Evolutionary conservation across 2,888 invertebrate genomes (phyloP), one percentile per base, ranked within the genome.

Genomic region (Ophion slaviceki): DNA sequence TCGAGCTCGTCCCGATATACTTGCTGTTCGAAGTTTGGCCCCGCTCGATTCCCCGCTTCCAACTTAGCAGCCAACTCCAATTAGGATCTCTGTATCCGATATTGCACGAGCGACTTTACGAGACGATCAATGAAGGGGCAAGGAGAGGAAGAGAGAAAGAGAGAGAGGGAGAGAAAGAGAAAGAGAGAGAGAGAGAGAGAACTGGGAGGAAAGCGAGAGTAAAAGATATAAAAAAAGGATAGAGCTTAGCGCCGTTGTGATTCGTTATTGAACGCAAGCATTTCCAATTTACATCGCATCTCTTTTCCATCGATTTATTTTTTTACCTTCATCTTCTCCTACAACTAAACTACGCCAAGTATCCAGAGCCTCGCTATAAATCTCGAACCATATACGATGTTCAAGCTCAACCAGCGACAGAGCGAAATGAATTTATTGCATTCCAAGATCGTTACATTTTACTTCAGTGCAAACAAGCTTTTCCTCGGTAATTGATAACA

Each of bases 61-160:
- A 85, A 85, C 82, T 85, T 82, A 80, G 66, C 79, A 74, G 85
- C 85, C 80, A 85, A 85, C 85, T 85, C 85, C 85, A 85, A 85
- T 85, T 85, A 85, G 80, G 85, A 82, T 85, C 85, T 85, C 82
- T 85, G 85, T 85, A 85, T 85, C 85, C 85, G 85, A 85, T 85
- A 85, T 74, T 80, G 82, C 71, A 71, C 68, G 85, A 85, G 67
- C 80, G 82, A 85, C 85, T 82, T 82, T 72, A 71, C 76, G 82
- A 76, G 71, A 62, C 80, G 76, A 82, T 76, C 82, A 64, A 70
- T 75, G 59, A 80, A 74, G 67, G 66, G 66, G 59, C n/a, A 20
- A 17, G 64, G 64, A 32, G 62, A 61, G 70, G 36, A 53, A 64
- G 71, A 14, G 36, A 47, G 53, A 32, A 32, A 10, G 62, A 32